Conservation (phyloP, 2,888 invertebrate species). For the Tuberolachnus salignus region DNA sequence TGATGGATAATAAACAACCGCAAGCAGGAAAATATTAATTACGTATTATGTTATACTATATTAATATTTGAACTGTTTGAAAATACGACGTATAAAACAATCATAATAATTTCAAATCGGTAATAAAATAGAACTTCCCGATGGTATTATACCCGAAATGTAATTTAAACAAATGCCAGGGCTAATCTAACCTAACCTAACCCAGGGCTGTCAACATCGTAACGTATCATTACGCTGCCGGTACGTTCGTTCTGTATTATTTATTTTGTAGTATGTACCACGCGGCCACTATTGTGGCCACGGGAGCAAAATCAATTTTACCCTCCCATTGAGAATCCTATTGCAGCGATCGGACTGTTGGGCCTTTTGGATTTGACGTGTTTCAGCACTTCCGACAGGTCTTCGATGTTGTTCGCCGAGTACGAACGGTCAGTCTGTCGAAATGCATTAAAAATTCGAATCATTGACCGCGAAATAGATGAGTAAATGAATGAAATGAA, state of each 20-base stretch:
- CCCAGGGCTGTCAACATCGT: no score
- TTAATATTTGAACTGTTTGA: no score
- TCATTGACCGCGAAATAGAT: no score
- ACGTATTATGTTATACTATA: no score
- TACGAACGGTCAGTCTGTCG: constrained; percentile 78
- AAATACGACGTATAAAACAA: constrained; percentile 16
- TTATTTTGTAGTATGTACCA: constrained; percentile 2
- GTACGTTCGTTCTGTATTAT: constrained; percentile 21
- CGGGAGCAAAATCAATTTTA: constrained; percentile 60
- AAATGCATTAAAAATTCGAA: neutral
- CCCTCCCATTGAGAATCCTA: constrained; percentile 86
- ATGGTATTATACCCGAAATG: neutral
- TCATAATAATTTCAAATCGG: constrained; percentile 1
- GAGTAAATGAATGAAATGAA: no score
- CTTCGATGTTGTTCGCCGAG: constrained; percentile 83
- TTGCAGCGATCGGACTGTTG: constrained; percentile 73
- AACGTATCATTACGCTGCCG: constrained; percentile 19
- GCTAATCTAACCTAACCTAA: no score
- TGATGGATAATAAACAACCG: neutral
- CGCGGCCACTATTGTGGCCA: neutral
- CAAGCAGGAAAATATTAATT: neutral
- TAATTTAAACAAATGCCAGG: neutral
- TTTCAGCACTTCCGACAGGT: constrained; percentile 75
- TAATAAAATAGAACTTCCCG: neutral
- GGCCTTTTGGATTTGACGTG: constrained; percentile 70